Percentiles rank a stretch among this genome's conserved stretches.
These are phyloP conservation scores for Agrotis clavis DNA, from an alignment of 2,888 invertebrate genomes.

Conservation along the genomic window DNA sequence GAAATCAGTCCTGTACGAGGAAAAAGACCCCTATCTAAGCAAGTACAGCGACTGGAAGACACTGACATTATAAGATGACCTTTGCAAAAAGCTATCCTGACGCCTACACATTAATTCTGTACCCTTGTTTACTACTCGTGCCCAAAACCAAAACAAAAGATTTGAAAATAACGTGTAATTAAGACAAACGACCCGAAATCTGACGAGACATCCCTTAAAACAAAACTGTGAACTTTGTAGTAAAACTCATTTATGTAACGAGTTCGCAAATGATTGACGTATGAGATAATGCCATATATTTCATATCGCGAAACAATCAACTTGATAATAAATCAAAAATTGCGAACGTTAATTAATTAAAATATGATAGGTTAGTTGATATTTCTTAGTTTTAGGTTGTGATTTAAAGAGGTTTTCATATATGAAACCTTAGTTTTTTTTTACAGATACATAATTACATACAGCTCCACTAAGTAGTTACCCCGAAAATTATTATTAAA, in stretches of 20 bases:
- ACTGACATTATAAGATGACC: no score
- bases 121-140: no score
- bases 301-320: conserved; percentile 54
- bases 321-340: conserved; percentile 58
- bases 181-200: conserved; percentile 53
- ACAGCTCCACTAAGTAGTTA: no score
- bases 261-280: conserved; percentile 45
- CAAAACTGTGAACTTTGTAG: conserved; percentile 32
- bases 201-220: conserved; percentile 32
- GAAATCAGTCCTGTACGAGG: no score
- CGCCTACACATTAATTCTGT: no score
- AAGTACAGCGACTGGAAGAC: no score
- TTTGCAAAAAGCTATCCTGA: no score
- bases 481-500: no score
- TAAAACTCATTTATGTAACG: conserved; percentile 53
- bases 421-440: no score
- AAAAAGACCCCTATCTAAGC: no score
- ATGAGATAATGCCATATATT: conserved; percentile 43
- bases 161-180: conserved; percentile 47
- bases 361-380: conserved; percentile 34
- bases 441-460: no score
- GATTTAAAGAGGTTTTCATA: neutral
- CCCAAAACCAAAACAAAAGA: conserved; percentile 18
- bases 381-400: conserved; percentile 32
- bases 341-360: conserved; percentile 48